Base-by-base conservation (phyloP, 1,140 invertebrate species). In the Protaetia brevitarsis region DNA sequence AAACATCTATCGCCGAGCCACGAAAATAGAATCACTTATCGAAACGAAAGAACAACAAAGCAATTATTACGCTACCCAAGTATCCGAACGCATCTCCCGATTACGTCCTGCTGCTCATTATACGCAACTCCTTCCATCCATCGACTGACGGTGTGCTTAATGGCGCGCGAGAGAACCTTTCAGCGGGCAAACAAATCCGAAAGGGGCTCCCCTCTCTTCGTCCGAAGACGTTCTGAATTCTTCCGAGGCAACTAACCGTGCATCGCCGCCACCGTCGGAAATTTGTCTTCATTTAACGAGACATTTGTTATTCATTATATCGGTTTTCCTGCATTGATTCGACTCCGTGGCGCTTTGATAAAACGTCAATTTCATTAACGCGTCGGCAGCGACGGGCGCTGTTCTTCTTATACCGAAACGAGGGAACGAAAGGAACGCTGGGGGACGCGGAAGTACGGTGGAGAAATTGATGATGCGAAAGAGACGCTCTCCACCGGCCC, bases 221-320 rank as follows among this genome's bases (percentile, higher is more conserved):
- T 37, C 36, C 36, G 11, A 37, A 37, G 13, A 21, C 41, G 41
- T 45, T 45, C 41, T 13, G 13, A 45, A 45, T 45, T 45, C 41
- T 45, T 45, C 41, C 13, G 41, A 13, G 41, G 41, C 41, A 45
- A 45, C 41, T 45, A 45, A 45, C 16, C 41, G 41, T 45, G 41
- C 16, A 45, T 21, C 10, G n/a, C n/a, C n/a, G n/a, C n/a, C n/a
- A n/a, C n/a, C n/a, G 16, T 21, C 23, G 16, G 41, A 45, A 45
- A 45, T 45, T 45, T 45, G 41, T 45, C 41, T 45, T 45, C 41
- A 45, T 45, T 45, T 45, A 45, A 45, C 41, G 41, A 45, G 41
- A 45, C 41, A 45, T 45, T 45, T 45, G 41, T 45, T 45, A 45
- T 45, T 45, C 41, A 45, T 45, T 45, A 45, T 45, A 45, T 45